Evolutionary conservation across 2,888 invertebrate species (phyloP).

Genomic region (Tetragnatha montana): DNA sequence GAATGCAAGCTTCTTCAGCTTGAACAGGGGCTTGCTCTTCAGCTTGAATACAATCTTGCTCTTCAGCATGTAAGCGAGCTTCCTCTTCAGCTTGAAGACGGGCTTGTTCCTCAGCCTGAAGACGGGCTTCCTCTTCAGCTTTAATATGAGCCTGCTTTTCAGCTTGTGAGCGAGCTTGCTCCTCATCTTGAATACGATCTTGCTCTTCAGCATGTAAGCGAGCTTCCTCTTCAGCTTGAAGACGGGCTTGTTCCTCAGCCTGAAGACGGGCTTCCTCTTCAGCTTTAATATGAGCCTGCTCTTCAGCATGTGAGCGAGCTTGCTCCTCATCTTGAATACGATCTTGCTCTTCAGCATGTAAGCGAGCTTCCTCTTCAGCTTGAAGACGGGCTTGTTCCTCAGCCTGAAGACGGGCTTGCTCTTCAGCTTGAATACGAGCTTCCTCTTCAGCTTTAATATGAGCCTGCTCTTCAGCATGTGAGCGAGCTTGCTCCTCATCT

Average conservation of each 20-base stretch:
- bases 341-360: no score
- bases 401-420: not conserved
- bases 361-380: slow-evolving; percentile 1
- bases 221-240: slow-evolving; percentile 25
- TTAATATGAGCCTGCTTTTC: slow-evolving; percentile 5
- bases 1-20: not conserved
- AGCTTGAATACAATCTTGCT: not conserved
- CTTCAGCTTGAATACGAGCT: not conserved
- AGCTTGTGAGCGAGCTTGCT: not conserved
- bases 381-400: not conserved
- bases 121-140: slow-evolving; percentile 14
- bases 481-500: slow-evolving; percentile 16
- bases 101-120: not conserved
- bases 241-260: slow-evolving; percentile 26
- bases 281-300: no score
- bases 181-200: not conserved
- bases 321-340: slow-evolving; percentile 3
- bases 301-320: not conserved
- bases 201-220: slow-evolving; percentile 3
- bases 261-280: not conserved
- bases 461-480: no score
- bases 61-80: not conserved
- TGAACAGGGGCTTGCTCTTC: no score
- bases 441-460: slow-evolving; percentile 3
- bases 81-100: no score